Evolutionary conservation across 2,888 invertebrate species (phyloP), one percentile per base, ranked within the genome.

Genomic region (Rosalia funebris): DNA sequence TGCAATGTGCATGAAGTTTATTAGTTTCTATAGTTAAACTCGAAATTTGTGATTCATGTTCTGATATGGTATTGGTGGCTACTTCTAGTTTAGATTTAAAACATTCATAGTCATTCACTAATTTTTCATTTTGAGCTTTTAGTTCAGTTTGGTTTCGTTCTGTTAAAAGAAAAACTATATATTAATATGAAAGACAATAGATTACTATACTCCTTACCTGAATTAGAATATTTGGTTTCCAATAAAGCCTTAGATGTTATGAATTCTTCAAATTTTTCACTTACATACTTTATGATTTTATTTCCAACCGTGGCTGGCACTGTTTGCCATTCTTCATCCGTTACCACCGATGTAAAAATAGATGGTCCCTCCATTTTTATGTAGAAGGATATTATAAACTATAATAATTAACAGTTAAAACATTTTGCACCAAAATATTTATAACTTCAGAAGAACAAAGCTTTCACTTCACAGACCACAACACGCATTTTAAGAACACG

Each of bases 201-300:
- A 44, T 1, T 47, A 41, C 19, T 45, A 56, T 12, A 53, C 4
- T 37, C 52, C 76, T 79, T 82, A 91, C 91, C 89, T 73, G 86
- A 84, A 75, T 85, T 86, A 62, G 83, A 83, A 78, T 86, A 86
- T 71, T 84, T 86, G 62, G 88, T 87, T 82, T 91, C 91, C 63
- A 89, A 87, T 20, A 91, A 84, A 1, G 91, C 92, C 81, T 89
- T 91, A 19, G 89, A 85, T 56, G 89, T 90, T 71, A 91, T 83
- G 68, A 88, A 88, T 77, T 90, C 89, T 72, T 90, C 90, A 75
- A 89, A 88, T 77, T 88, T 87, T 57, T 85, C 83, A 45, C 83
- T 84, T 50, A 88, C 83, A 72, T 84, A 85, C 31, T 77, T 78
- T 71, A 88, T 87, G 36, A 92, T 83, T 82, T 91, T 92, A 68